Evolutionary conservation across 2,113 vertebrate genomes (phyloP), one percentile per base, ranked within the genome.

Genomic region (Corythoichthys intestinalis): DNA sequence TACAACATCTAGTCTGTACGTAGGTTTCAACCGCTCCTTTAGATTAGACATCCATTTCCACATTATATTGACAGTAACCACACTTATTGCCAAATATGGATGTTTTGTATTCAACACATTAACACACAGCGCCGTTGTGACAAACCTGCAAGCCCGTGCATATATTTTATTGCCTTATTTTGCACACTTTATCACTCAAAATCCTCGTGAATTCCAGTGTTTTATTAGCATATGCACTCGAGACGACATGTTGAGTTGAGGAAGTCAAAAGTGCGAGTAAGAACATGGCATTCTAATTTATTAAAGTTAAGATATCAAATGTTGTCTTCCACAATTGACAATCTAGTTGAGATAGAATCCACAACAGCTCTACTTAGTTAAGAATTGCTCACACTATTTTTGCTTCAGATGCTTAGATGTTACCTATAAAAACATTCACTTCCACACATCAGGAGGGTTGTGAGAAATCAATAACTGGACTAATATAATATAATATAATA

Each of bases 211-310:
- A 89, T 5, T 82, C 85, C 76, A 87, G 70, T 62, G 82, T 56
- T 1, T 75, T 50, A 1, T 82, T 84, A 11, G 70, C 61, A 1
- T 13, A 41, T 47, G 52, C 46, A 39, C 20, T 70, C 20, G 74
- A 75, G 20, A 28, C 20, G 20, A 28, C 20, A 28, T 28, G 12
- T 71, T 14, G 49, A 63, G 41, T 35, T 15, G 20, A 28, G 20
- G 1, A 28, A n/a, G 75, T 90, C 80, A 4, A 70, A 88, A 47
- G 62, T 79, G 73, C 84, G 83, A 53, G 69, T 11, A 56, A 56
- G 9, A 34, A 2, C 10, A 11, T 7, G 9, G 48, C 4, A 49
- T 15, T 14, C 48, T 49, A 14, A 14, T 49, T 49, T 12, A 28
- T 28, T 9, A 7, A 28, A 28, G 20, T 28, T 28, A 28, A 28